Conservation (phyloP, 2,888 invertebrate genomes). For the Noctua janthina region DNA sequence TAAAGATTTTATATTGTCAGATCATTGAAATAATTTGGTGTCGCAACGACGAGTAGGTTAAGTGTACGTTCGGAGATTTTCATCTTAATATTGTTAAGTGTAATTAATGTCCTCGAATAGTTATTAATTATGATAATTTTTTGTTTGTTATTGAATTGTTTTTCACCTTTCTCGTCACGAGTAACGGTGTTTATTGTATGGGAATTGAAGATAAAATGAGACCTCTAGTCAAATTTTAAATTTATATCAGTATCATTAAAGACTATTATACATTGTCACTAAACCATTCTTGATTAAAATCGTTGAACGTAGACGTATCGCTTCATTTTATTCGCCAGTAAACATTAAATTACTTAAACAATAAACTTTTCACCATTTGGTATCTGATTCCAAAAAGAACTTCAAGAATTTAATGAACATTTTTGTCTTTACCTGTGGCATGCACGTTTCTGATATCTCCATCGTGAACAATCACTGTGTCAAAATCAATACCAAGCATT, state of each 20-base stretch:
- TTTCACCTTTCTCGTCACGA: conserved; percentile 88
- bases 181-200: conserved; percentile 83
- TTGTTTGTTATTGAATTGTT: conserved; percentile 80
- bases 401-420: background rate
- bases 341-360: background rate
- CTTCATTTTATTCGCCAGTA: background rate
- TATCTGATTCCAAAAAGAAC: background rate
- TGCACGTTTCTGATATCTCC: background rate
- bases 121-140: conserved; percentile 75
- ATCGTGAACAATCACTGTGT: background rate
- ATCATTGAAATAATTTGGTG: conserved; percentile 68
- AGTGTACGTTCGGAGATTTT: conserved; percentile 75
- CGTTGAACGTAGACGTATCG: background rate
- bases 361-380: too few species aligned
- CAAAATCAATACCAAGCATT: background rate
- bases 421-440: background rate
- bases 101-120: conserved; percentile 84
- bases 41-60: conserved; percentile 74
- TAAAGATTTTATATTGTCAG: conserved; percentile 61
- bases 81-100: conserved; percentile 73
- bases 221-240: background rate
- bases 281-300: background rate
- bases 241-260: background rate
- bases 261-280: too few species aligned
- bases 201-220: conserved; percentile 70